Evolutionary conservation across 2,797 vertebrate genomes (phyloP), one percentile per base, ranked within the genome.

Genomic region (Cirrhinus molitorella): DNA sequence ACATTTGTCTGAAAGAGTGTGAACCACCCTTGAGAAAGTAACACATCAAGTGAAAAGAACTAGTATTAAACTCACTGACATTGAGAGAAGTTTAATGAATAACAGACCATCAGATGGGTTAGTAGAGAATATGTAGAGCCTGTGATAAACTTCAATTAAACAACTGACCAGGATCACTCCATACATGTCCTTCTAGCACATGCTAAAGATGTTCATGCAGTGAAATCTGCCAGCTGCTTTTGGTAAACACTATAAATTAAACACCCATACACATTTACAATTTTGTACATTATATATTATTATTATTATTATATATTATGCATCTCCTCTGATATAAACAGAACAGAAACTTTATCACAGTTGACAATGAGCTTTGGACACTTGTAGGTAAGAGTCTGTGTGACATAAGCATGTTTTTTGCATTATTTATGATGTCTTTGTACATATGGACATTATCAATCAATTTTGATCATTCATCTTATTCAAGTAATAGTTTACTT

Each of bases 401-500:
- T 79, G 19, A 34, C 66, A 67, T 79, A 49, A 51, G 13, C 25
- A 23, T 45, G 7, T 21, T 28, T 17, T 9, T 25, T 53, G 6
- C 19, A 47, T n/a, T 5, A 37, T 75, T 75, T 40, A 51, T 49
- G 51, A 75, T 57, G 34, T 55, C 34, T 13, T 49, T n/a, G 5
- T n/a, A 14, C 57, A 28, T 59, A 37, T 40, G 8, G 53, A 75
- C 34, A 17, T 10, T 81, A 19, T 68, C 28, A 53, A 21, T 55
- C 53, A 16, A 9, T 47, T 61, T 55, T 10, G 53, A 31, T n/a
- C 6, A 3, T 80, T 81, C 3, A 57, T 57, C 66, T 31, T 34
- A 14, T 71, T 47, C 55, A 45, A 67, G 63, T 37, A 45, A 86
- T 88, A 88, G 85, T 88, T 93, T 93, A 98, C 88, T 92, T 96